These are phyloP conservation scores for Lycorma delicatula DNA, from an alignment of 1,140 invertebrate genomes.

Conservation along the genomic window DNA sequence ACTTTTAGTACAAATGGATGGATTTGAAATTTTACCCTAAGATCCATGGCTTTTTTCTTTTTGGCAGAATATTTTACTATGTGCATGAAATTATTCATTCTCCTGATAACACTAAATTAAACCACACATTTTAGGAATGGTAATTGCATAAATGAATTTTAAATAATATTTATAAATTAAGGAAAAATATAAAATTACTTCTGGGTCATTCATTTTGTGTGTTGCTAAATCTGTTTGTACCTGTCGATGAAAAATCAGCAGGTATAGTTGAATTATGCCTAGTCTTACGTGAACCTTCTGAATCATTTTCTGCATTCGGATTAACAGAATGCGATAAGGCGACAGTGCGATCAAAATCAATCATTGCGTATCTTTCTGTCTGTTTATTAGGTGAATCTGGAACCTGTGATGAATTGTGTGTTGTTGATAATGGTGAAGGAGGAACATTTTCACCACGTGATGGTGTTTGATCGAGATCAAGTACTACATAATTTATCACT, in stretches of 20 bases:
- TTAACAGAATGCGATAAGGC: constrained; percentile 58
- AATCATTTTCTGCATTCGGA: constrained; percentile 42
- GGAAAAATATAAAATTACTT: neutral
- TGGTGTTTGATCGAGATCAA: constrained; percentile 55
- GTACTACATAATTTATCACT: constrained; percentile 61
- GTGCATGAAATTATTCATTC: too few species aligned
- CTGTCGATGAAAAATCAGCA: neutral
- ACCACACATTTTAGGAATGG: too few species aligned
- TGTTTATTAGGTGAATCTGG: neutral
- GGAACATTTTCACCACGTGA: too few species aligned
- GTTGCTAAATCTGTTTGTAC: neutral
- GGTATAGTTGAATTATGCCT: constrained; percentile 47
- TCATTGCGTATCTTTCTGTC: constrained; percentile 78
- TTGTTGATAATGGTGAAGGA: constrained; percentile 35
- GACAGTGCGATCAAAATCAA: constrained; percentile 87
- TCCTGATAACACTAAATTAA: too few species aligned
- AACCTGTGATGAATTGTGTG: constrained; percentile 34
- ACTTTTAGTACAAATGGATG: too few species aligned
- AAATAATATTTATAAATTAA: neutral
- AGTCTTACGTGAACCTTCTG: constrained; percentile 51
- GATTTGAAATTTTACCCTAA: too few species aligned
- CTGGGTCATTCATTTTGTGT: neutral
- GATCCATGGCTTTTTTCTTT: too few species aligned
- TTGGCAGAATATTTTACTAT: too few species aligned
- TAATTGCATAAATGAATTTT: too few species aligned